phyloP scores from a whole-genome alignment of 2,797 vertebrate species.

The Chrysolophus pictus region DNA sequence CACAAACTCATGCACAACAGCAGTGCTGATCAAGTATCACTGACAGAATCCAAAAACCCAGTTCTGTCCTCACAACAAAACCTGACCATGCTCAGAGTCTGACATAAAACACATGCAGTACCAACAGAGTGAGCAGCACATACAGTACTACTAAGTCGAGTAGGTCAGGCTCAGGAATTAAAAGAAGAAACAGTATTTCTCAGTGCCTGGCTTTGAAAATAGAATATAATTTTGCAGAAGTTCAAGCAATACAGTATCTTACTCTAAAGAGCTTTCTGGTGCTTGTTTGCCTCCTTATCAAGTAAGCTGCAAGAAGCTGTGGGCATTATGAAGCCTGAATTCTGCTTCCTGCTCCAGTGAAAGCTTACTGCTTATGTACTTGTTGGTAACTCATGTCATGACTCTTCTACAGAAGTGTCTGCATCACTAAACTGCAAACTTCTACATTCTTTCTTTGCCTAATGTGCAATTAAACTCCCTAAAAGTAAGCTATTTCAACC shows the following conservation, averaged over 20 bases:
- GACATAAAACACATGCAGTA: not conserved
- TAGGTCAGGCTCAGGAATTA: not conserved
- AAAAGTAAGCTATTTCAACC: not conserved
- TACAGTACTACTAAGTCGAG: not conserved
- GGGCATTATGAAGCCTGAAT: fast-evolving
- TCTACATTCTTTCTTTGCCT: not conserved
- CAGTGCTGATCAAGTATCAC: not conserved
- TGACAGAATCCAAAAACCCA: not conserved
- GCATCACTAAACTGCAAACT: not conserved
- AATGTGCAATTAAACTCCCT: not conserved
- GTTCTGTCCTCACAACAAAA: not conserved
- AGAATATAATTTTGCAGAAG: not conserved
- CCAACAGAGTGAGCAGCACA: not conserved
- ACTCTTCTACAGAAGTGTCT: not conserved
- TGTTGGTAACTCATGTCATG: not conserved
- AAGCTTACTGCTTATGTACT: not conserved
- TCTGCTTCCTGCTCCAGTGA: not conserved
- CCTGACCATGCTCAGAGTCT: not conserved
- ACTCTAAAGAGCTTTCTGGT: not conserved
- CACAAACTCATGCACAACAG: not conserved
- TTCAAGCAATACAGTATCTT: not conserved
- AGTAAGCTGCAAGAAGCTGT: not conserved
- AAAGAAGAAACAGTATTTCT: not conserved
- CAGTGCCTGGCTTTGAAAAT: not conserved
- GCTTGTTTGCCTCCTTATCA: not conserved